Evolutionary conservation across 1,140 invertebrate genomes (phyloP), one percentile per base, ranked within the genome.

Genomic region (Penaeus vannamei): DNA sequence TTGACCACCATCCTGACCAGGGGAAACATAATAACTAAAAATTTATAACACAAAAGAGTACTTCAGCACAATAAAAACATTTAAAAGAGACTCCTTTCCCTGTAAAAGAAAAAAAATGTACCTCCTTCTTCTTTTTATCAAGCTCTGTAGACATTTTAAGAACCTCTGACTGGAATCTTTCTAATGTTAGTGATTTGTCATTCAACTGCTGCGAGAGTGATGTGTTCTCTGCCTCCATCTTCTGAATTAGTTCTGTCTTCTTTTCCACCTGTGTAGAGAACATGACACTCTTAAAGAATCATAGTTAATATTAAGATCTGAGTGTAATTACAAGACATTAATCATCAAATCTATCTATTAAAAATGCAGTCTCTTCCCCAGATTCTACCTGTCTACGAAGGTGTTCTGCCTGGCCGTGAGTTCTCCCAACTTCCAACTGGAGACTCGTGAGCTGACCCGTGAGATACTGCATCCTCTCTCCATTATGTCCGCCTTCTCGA

Each of bases 361-460:
- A 8, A 20, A 76, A 29, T 10, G 26, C n/a, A 29, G 69, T 29
- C 36, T 14, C 26, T 26, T 72, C 26, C 36, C 20, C 22, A 32
- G 10, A n/a, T 19, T 17, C 17, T 84, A 90, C 90, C 90, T 91
- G 87, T 89, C 87, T 86, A 22, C 87, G 85, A 17, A 91, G 87
- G 22, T 90, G 79, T 69, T 91, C 85, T 3, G 90, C 90, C 80
- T 91, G 90, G 42, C 87, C 84, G 77, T 91, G 90, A 20, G 90
- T 90, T 4, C 80, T 76, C 23, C 86, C 90, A 59, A 91, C 85
- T 79, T 91, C 86, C 46, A 86, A 62, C 85, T 91, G 90, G 14
- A 91, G 87, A n/a, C 76, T 80, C 32, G 89, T 87, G 42, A 91
- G 85, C 69, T 91, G 90, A 22, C 86, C 84, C 53, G 87, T 89